Conservation (phyloP, 1,140 invertebrate genomes). For the Drosophila bipectinata region DNA sequence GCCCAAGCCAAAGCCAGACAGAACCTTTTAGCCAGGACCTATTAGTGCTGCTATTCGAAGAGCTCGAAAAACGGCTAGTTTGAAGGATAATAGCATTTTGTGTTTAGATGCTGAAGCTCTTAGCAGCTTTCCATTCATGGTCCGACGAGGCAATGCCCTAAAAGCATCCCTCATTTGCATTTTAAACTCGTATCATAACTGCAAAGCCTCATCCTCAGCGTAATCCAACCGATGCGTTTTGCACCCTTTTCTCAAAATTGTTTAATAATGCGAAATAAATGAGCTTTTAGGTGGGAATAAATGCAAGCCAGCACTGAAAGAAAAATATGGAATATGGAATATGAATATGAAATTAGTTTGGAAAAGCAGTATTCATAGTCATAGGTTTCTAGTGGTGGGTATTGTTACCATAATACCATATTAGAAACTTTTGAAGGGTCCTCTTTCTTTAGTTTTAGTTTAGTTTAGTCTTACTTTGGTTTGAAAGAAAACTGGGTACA, state of each 20-base stretch:
- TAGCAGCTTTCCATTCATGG: not conserved
- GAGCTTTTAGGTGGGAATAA: constrained; percentile 1
- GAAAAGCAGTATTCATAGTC: too few species aligned
- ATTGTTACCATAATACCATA: too few species aligned
- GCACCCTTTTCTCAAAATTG: constrained; percentile 4
- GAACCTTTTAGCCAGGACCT: not conserved
- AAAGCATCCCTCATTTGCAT: constrained; percentile 2
- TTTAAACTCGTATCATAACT: constrained; percentile 3
- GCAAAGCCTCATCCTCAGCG: not conserved
- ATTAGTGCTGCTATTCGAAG: not conserved
- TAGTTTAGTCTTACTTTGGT: too few species aligned
- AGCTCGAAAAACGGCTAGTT: not conserved
- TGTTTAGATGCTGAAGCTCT: constrained; percentile 1
- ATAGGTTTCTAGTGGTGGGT: too few species aligned
- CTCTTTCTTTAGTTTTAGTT: too few species aligned
- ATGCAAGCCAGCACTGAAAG: not conserved
- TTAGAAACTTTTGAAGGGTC: too few species aligned
- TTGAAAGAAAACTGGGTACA: too few species aligned
- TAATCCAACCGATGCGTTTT: constrained; percentile 4
- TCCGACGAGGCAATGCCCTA: not conserved
- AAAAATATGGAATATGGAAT: not conserved
- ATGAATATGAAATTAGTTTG: too few species aligned
- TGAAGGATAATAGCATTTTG: not conserved
- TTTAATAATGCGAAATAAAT: constrained; percentile 7
- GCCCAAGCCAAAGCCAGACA: not conserved